phyloP scores from a whole-genome alignment of 1,140 invertebrate genomes.

The Procambarus virginalis region DNA sequence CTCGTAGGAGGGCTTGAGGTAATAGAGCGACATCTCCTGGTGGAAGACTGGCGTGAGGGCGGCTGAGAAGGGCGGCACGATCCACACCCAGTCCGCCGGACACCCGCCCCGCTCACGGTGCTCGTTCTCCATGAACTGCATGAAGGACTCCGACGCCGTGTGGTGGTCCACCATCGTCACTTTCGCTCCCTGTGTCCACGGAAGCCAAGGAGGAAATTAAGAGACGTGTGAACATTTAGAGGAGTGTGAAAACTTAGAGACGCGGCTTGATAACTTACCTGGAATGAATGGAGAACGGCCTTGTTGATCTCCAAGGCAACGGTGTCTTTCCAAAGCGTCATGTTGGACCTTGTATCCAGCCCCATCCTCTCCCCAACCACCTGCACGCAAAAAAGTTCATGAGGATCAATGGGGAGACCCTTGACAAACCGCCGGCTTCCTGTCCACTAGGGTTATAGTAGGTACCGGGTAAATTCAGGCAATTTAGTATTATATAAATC shows the following conservation, averaged over 20 bases:
- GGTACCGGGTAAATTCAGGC: too few relatives aligned
- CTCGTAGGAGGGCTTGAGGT: slow-evolving; percentile 88
- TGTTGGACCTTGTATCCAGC: slow-evolving; percentile 86
- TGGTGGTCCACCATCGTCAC: slow-evolving; percentile 97
- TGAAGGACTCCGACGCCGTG: slow-evolving; percentile 94
- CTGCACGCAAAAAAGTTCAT: slow-evolving; percentile 75
- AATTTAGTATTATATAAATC: too few relatives aligned
- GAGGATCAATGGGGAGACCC: too few relatives aligned
- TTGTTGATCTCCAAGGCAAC: slow-evolving; percentile 92
- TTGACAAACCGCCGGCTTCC: too few relatives aligned
- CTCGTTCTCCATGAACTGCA: slow-evolving; percentile 96
- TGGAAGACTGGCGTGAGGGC: slow-evolving; percentile 94
- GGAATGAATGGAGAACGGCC: slow-evolving; percentile 93
- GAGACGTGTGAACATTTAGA: too few relatives aligned
- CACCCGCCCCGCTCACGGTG: slow-evolving; percentile 90
- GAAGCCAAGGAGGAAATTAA: too few relatives aligned
- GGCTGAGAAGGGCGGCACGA: slow-evolving; percentile 93
- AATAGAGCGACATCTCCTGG: slow-evolving; percentile 95
- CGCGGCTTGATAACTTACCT: slow-evolving; percentile 76
- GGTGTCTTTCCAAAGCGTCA: slow-evolving; percentile 93
- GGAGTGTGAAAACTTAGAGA: too few relatives aligned
- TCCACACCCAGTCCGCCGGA: slow-evolving; percentile 96
- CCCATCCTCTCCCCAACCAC: slow-evolving; percentile 89
- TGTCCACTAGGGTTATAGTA: too few relatives aligned
- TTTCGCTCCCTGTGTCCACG: slow-evolving; percentile 79